Evolutionary conservation across 2,113 vertebrate genomes (phyloP).

Genomic region (Dicaeum eximium): DNA sequence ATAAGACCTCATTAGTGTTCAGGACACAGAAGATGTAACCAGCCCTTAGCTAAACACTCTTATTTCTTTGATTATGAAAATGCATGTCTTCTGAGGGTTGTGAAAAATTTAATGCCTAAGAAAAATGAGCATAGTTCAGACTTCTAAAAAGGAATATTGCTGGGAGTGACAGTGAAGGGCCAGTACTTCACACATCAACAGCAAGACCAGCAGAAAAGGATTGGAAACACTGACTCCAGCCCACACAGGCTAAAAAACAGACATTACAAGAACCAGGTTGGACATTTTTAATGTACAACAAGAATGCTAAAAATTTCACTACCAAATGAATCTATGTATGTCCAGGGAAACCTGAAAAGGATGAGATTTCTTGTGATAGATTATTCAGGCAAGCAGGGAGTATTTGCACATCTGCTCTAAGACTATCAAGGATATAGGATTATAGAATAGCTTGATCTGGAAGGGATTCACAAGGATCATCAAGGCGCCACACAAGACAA

Average conservation of each 20-base stretch:
- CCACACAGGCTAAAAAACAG: fast-evolving
- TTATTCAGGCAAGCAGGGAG: neutral
- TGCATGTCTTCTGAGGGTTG: neutral
- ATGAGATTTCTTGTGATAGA: neutral
- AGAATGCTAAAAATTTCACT: neutral
- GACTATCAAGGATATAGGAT: neutral
- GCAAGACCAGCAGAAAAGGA: neutral
- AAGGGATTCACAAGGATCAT: neutral
- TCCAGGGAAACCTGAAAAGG: neutral
- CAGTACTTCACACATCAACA: neutral
- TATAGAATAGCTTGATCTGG: neutral
- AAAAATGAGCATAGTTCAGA: neutral
- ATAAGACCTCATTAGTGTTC: neutral
- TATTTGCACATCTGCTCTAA: neutral
- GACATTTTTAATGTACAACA: neutral
- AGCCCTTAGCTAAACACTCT: neutral
- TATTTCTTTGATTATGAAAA: neutral
- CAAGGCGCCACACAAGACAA: neutral
- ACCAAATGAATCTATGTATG: neutral
- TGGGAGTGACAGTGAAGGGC: neutral
- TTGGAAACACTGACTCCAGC: neutral
- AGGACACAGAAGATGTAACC: neutral
- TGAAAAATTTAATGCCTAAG: neutral
- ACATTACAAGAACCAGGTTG: neutral
- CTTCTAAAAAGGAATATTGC: neutral